These are phyloP conservation scores for Notothenia rossii DNA, from an alignment of 2,113 vertebrate species.

Conservation along the genomic window DNA sequence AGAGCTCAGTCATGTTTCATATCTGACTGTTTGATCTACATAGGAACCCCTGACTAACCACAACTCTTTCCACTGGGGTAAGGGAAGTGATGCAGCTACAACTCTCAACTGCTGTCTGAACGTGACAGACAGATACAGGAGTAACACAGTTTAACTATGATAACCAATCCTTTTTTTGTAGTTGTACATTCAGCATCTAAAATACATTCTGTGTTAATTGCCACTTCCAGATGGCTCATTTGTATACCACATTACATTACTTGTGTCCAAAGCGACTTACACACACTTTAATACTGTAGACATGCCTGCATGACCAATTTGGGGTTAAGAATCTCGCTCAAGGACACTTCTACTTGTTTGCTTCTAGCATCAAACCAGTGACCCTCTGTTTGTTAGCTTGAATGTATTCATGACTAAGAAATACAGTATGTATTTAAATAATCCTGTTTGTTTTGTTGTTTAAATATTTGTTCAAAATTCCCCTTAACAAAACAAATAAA, in stretches of 20 bases:
- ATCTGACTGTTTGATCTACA: constrained; percentile 75
- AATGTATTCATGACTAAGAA: neutral
- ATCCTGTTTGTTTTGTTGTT: neutral
- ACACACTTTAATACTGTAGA: too few species aligned
- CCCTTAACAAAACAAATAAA: neutral
- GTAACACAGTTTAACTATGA: too few species aligned
- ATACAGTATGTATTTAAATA: too few species aligned
- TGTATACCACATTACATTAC: too few species aligned
- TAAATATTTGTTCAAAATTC: neutral
- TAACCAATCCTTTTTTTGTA: neutral
- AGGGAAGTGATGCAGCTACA: constrained; percentile 65
- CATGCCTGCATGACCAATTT: too few species aligned
- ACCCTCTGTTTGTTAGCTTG: too few species aligned
- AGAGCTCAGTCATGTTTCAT: constrained; percentile 52
- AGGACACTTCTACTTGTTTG: too few species aligned
- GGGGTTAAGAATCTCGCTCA: too few species aligned
- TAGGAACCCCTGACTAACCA: constrained; percentile 82
- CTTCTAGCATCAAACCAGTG: too few species aligned
- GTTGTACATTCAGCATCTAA: neutral
- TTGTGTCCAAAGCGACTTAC: too few species aligned
- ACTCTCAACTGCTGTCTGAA: constrained; percentile 16
- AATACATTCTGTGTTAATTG: neutral
- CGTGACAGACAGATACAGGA: constrained; percentile 17
- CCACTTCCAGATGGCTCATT: neutral
- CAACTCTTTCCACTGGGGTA: constrained; percentile 84